phyloP scores from a whole-genome alignment of 2,888 invertebrate genomes.

The Apomyelois bistriatella region DNA sequence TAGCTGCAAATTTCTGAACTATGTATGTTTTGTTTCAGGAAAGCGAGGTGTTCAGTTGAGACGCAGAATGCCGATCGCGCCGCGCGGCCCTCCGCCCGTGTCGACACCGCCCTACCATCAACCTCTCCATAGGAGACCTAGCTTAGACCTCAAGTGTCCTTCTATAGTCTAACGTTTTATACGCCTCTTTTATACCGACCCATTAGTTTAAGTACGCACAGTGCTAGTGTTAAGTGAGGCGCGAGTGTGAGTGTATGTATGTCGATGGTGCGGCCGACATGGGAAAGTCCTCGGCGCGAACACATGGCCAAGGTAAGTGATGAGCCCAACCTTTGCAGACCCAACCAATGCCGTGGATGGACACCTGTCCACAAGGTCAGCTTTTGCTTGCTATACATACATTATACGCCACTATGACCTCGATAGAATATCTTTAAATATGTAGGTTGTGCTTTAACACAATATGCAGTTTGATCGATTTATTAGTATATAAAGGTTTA shows the following conservation, averaged over 20 bases:
- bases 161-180: conserved; percentile 74
- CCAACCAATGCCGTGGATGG: conserved; percentile 28
- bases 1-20: too few relatives aligned
- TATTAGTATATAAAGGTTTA: not conserved
- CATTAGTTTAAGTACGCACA: conserved; percentile 68
- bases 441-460: not conserved
- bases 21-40: conserved; percentile 62
- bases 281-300: conserved; percentile 81
- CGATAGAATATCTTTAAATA: not conserved
- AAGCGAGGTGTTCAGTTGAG: conserved; percentile 53
- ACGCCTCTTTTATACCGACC: conserved; percentile 77
- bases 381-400: conserved; percentile 25
- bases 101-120: conserved; percentile 66
- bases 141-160: conserved; percentile 73
- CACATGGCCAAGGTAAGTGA: conserved; percentile 79
- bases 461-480: not conserved
- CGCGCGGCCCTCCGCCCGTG: conserved; percentile 76
- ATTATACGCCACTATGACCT: not conserved
- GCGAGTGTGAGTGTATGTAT: conserved; percentile 68
- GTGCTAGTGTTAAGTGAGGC: conserved; percentile 65
- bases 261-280: conserved; percentile 79
- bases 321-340: conserved; percentile 19
- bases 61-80: conserved; percentile 78
- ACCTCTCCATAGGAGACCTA: conserved; percentile 70
- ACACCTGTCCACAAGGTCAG: conserved; percentile 49